Evolutionary conservation across 2,888 invertebrate species (phyloP), one percentile per base, ranked within the genome.

Genomic region (Acronicta psi): DNA sequence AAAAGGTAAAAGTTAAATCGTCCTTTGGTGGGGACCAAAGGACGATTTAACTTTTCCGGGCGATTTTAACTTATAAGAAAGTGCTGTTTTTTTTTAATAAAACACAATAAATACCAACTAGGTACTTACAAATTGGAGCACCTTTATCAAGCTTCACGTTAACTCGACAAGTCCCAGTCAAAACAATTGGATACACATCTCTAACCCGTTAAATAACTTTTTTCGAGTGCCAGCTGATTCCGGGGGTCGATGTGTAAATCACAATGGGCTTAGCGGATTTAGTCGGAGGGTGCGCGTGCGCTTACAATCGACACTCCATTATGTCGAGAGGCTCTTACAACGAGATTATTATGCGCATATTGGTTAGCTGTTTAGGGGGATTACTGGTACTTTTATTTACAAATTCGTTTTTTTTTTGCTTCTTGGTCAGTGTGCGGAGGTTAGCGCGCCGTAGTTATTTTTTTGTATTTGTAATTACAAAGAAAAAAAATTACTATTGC

Each of bases 301-400:
- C 80, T 76, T 76, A 73, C 71, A 79, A 83, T 79, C 80, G 80
- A 73, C 89, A 82, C 89, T 91, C 89, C 81, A 92, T 93, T 92
- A 92, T 89, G 85, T 89, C 84, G 87, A 92, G 92, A 83, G 84
- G 81, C 81, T 83, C 88, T 88, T 84, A 80, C 82, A 78, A 78
- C 73, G 59, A 75, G 82, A 87, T 86, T 87, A 87, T 86, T 87
- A 90, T 91, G 88, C 87, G 90, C 89, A 88, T 89, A 88, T 91
- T 89, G 88, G 83, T 86, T 80, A 73, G 80, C 78, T 83, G 81
- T 82, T 85, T 81, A 82, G 73, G 67, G 62, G 80, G 81, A 80
- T 81, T 80, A 72, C 66, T 41, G 42, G 49, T 52, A 20, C 37
- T 70, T 59, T 67, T 63, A 71, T 50, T 61, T 61, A 66, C 54